Percentiles rank a stretch among this genome's conserved stretches.
These are phyloP conservation scores for human DNA, from an alignment of 2,113 vertebrate genomes.

Conservation along the genomic window GRCh38 chr6:101121501-101122000, in stretches of 20 bases:
- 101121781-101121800: not conserved
- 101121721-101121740: not conserved
- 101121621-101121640: not conserved
- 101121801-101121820: not conserved
- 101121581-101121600: not conserved
- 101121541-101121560: not conserved
- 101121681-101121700: not conserved
- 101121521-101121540: not conserved
- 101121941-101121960: not conserved
- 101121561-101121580: not conserved
- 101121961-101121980: not conserved
- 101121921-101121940: not conserved
- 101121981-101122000: not conserved
- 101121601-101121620: not conserved
- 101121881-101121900: conserved; percentile 22
- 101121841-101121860: not conserved
- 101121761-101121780: not conserved
- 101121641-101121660: not conserved
- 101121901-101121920: not conserved
- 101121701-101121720: conserved; percentile 10
- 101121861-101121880: conserved; percentile 5
- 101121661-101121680: not conserved
- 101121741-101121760: not conserved
- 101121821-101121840: not conserved
- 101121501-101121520: not conserved